Conservation (phyloP, 2,888 invertebrate species). For the Acleris emargana region DNA sequence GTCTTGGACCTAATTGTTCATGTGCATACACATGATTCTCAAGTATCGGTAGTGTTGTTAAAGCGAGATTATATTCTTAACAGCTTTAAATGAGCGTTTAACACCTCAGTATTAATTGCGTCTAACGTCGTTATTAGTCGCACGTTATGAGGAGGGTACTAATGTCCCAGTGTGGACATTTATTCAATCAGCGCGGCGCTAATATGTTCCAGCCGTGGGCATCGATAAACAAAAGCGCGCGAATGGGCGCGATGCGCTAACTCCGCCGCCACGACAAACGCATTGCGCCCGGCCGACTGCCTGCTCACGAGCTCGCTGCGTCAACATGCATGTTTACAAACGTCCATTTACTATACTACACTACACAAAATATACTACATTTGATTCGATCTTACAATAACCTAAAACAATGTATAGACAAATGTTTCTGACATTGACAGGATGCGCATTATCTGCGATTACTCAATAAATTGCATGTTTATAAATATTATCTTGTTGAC, state of each 20-base stretch:
- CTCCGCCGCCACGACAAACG: slow-evolving; percentile 14
- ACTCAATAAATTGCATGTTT: too few relatives aligned
- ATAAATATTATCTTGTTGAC: too few relatives aligned
- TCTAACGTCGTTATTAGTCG: slow-evolving; percentile 34
- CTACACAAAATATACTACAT: too few relatives aligned
- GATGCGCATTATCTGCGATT: too few relatives aligned
- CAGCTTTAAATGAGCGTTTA: slow-evolving; percentile 16
- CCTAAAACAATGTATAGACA: too few relatives aligned
- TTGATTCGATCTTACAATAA: too few relatives aligned
- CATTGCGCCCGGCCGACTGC: slow-evolving; percentile 40
- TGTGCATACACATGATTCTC: too few relatives aligned
- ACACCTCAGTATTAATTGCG: slow-evolving; percentile 28
- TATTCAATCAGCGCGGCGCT: slow-evolving; percentile 44
- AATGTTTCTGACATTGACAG: too few relatives aligned
- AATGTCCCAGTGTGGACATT: slow-evolving; percentile 25
- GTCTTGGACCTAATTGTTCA: neutral
- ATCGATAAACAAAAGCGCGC: slow-evolving; percentile 39
- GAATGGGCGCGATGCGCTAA: slow-evolving; percentile 40
- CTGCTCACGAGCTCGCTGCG: slow-evolving; percentile 44
- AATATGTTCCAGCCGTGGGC: slow-evolving; percentile 52
- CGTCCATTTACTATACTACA: neutral
- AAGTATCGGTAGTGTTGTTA: neutral
- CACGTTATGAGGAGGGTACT: slow-evolving; percentile 11
- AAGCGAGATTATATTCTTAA: slow-evolving; percentile 15
- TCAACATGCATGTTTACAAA: slow-evolving; percentile 14